Evolutionary conservation across 2,888 invertebrate species (phyloP).

Genomic region (Melieria crassipennis): DNA sequence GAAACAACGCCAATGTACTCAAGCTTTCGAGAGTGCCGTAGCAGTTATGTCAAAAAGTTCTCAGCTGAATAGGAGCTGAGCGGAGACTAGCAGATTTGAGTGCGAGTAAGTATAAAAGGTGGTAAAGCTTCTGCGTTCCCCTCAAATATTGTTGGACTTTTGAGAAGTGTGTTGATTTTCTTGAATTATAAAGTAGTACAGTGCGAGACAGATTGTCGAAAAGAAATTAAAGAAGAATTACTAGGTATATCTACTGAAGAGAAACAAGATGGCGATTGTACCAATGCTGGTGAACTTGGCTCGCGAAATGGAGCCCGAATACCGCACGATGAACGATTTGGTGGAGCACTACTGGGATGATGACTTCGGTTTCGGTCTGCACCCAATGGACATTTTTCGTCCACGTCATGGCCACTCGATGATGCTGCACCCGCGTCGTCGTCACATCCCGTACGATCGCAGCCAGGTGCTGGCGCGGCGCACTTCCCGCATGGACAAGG

Average conservation of each 20-base stretch:
- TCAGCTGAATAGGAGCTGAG: constrained; percentile 4
- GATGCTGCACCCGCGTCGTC: constrained; percentile 69
- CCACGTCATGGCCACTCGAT: constrained; percentile 49
- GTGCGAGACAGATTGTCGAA: not conserved
- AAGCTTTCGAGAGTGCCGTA: too few relatives aligned
- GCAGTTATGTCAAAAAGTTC: too few relatives aligned
- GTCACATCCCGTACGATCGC: constrained; percentile 70
- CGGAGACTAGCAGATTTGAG: not conserved
- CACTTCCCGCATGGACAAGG: constrained; percentile 67
- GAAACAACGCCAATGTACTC: too few relatives aligned
- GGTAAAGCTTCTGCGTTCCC: constrained; percentile 7
- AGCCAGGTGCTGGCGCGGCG: constrained; percentile 60
- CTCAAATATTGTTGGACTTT: constrained; percentile 34
- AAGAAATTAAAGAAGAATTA: not conserved
- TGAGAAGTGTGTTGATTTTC: not conserved
- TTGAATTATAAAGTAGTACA: not conserved
- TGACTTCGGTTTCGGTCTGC: constrained; percentile 56
- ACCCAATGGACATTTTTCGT: constrained; percentile 57
- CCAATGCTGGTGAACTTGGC: constrained; percentile 45
- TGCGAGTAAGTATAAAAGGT: constrained; percentile 39
- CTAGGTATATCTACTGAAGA: not conserved
- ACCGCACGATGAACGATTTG: constrained; percentile 24
- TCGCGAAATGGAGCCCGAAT: constrained; percentile 41
- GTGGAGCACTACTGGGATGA: constrained; percentile 44
- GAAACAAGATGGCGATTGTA: constrained; percentile 47